Evolutionary conservation across 2,888 invertebrate species (phyloP).

Genomic region (Drosophila falleni): DNA sequence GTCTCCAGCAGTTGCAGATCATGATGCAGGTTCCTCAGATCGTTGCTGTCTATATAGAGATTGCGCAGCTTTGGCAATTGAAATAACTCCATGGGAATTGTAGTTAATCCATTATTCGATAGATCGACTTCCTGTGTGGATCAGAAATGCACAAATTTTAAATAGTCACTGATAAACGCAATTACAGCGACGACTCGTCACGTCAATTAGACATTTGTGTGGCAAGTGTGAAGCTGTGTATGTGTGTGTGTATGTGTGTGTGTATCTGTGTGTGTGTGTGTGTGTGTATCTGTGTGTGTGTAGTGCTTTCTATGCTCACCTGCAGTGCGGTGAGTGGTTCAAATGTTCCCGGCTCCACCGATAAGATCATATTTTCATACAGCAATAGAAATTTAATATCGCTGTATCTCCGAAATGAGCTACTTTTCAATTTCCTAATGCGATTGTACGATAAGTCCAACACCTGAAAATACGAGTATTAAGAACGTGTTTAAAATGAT

Average conservation of each 20-base stretch:
- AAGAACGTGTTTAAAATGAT: background rate
- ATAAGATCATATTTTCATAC: slow-evolving; percentile 85
- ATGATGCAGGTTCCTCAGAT: slow-evolving; percentile 74
- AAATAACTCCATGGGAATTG: slow-evolving; percentile 85
- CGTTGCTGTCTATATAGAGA: slow-evolving; percentile 87
- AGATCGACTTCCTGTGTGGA: slow-evolving; percentile 84
- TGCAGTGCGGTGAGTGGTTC: slow-evolving; percentile 82
- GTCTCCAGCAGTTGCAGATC: slow-evolving; percentile 83
- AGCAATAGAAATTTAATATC: slow-evolving; percentile 83
- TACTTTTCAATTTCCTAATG: slow-evolving; percentile 83
- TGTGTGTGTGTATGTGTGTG: background rate
- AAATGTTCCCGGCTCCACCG: slow-evolving; percentile 85
- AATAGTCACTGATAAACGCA: slow-evolving; percentile 4
- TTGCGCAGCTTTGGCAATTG: slow-evolving; percentile 88
- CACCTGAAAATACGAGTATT: slow-evolving; percentile 72
- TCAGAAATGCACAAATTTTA: slow-evolving; percentile 24
- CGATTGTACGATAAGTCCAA: slow-evolving; percentile 85
- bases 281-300: too few relatives aligned
- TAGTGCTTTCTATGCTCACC: slow-evolving; percentile 63
- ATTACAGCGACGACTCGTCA: slow-evolving; percentile 12
- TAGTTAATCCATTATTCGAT: slow-evolving; percentile 84
- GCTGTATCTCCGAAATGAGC: slow-evolving; percentile 83
- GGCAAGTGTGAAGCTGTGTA: background rate
- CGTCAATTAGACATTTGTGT: slow-evolving; percentile 15
- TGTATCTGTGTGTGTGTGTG: too few relatives aligned